phyloP scores from a whole-genome alignment of 2,888 invertebrate genomes.

The Nasonovia ribisnigri region DNA sequence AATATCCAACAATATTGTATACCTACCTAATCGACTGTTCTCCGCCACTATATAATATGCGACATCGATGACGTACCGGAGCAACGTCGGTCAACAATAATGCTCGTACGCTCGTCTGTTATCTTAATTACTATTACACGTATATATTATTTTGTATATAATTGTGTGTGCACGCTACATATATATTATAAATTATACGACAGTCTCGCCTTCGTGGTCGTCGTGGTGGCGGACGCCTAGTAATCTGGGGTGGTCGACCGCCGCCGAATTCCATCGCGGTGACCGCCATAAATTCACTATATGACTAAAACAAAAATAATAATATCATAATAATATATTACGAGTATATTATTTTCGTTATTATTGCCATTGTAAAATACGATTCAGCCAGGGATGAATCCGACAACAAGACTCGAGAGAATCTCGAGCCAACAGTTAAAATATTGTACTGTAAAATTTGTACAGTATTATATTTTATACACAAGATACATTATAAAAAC shows the following conservation, averaged over 20 bases:
- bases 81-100: neutral
- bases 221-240: slow-evolving; percentile 28
- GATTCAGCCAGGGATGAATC: neutral
- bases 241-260: slow-evolving; percentile 44
- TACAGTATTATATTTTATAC: neutral
- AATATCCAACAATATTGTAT: neutral
- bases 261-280: slow-evolving; percentile 40
- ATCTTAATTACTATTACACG: slow-evolving; percentile 7
- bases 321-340: neutral
- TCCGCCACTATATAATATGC: neutral
- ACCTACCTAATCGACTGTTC: neutral
- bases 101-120: neutral
- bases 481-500: neutral
- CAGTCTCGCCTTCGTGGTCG: neutral
- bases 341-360: no score
- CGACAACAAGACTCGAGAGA: neutral
- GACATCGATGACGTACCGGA: neutral
- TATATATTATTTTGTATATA: neutral
- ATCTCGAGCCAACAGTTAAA: neutral
- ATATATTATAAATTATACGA: neutral
- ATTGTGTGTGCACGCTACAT: neutral
- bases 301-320: neutral
- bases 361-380: neutral
- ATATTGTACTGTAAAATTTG: neutral
- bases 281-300: slow-evolving; percentile 9